phyloP scores from a whole-genome alignment of 2,888 invertebrate species.

The Schizotus pectinicornis region DNA sequence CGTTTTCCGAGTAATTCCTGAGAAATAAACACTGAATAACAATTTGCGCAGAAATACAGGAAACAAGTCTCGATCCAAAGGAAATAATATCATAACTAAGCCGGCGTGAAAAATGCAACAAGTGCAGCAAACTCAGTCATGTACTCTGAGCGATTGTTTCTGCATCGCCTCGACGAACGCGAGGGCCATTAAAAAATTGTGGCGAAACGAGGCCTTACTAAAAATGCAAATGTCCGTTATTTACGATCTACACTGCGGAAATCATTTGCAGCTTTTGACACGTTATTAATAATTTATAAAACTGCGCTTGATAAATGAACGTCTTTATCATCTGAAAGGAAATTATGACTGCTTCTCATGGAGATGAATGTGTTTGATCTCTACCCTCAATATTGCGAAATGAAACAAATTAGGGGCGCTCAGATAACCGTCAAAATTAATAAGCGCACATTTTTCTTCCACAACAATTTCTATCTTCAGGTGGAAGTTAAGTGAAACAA shows the following conservation, averaged over 20 bases:
- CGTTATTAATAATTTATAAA: conserved; percentile 55
- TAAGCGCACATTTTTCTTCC: conserved; percentile 26
- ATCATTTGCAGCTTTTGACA: conserved; percentile 54
- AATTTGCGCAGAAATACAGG: too few relatives aligned
- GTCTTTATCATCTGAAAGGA: conserved; percentile 55
- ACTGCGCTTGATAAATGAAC: conserved; percentile 53
- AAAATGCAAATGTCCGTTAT: conserved; percentile 45
- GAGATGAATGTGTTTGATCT: conserved; percentile 51
- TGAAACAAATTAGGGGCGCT: conserved; percentile 30
- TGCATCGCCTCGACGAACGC: not conserved
- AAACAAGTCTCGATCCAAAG: too few relatives aligned
- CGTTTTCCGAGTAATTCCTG: too few relatives aligned
- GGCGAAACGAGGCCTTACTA: conserved; percentile 23
- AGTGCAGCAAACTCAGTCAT: conserved; percentile 22
- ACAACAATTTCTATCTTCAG: too few relatives aligned
- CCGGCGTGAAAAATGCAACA: too few relatives aligned
- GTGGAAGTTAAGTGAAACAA: too few relatives aligned
- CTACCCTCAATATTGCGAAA: conserved; percentile 35
- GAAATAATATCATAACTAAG: too few relatives aligned
- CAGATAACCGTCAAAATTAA: conserved; percentile 30
- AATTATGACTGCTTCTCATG: conserved; percentile 54
- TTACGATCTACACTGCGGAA: conserved; percentile 49
- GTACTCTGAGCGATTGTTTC: conserved; percentile 11
- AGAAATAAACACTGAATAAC: too few relatives aligned
- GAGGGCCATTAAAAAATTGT: conserved; percentile 10